Base-by-base conservation (phyloP, 2,888 invertebrate genomes). In the Malachius bipustulatus region DNA sequence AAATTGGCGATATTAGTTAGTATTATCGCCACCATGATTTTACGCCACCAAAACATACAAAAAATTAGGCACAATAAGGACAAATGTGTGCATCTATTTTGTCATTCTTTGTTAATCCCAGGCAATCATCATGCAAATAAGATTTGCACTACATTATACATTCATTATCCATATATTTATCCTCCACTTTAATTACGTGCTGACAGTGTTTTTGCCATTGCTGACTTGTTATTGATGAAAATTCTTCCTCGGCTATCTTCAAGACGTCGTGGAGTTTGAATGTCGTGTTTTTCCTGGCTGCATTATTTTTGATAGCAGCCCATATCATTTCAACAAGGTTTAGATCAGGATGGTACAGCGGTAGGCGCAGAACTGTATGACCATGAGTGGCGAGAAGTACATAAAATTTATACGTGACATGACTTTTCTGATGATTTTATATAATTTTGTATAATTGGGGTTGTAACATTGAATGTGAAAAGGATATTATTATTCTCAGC, bases 401-500 rank as follows among this genome's bases (percentile, higher is more conserved):
- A 19, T 19, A 6, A n/a, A 19, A 19, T 19, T 19, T 19, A n/a
- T 19, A 19, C 6, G n/a, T n/a, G n/a, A 8, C n/a, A n/a, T 19
- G 24, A 8, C n/a, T 6, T 19, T 19, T 19, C n/a, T 19, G 6
- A 19, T 19, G 6, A 19, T 19, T 6, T 19, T 19, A 19, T 8
- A n/a, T 19, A 19, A 19, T 19, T 19, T 19, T n/a, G n/a, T 19
- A 19, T 19, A 19, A n/a, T n/a, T n/a, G 24, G 6, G 24, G 24
- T n/a, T 19, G 6, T 8, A n/a, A n/a, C 6, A 19, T 8, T 8
- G 6, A 8, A 6, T 19, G 24, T n/a, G 24, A n/a, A 19, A 19
- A 19, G n/a, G 24, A n/a, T 19, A 19, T 19, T 8, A 8, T 19
- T 19, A 8, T n/a, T n/a, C 24, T 19, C n/a, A 19, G 6, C n/a